Percentiles rank a stretch among this genome's conserved stretches.
Evolutionary conservation across 2,888 invertebrate species (phyloP).

Genomic region (Azorinus chamasolen): DNA sequence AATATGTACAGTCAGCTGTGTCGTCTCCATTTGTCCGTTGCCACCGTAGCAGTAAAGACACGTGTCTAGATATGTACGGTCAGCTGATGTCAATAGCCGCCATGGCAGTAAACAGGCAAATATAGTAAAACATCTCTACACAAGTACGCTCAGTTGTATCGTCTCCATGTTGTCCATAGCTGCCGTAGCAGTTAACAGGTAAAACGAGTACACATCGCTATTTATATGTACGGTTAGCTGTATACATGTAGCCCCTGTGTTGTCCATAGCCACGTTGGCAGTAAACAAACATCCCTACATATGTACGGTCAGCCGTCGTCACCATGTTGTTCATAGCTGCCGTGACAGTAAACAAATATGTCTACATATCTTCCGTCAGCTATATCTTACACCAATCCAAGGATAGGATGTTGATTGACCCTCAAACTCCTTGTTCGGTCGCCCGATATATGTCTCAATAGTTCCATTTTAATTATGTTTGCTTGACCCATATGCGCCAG

Average conservation of each 20-base stretch:
- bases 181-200: slow-evolving; percentile 75
- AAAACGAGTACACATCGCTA: not conserved
- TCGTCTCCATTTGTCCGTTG: slow-evolving; percentile 71
- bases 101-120: slow-evolving; percentile 74
- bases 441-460: too few relatives aligned
- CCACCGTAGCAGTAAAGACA: slow-evolving; percentile 64
- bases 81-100: slow-evolving; percentile 75
- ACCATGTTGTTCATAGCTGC: too few relatives aligned
- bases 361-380: too few relatives aligned
- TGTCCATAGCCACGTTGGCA: slow-evolving; percentile 71
- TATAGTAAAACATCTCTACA: not conserved
- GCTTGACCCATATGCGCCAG: too few relatives aligned
- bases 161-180: slow-evolving; percentile 72
- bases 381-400: too few relatives aligned
- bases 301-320: too few relatives aligned
- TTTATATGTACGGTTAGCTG: slow-evolving; percentile 69
- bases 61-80: slow-evolving; percentile 59
- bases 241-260: slow-evolving; percentile 68
- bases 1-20: slow-evolving; percentile 70
- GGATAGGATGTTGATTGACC: too few relatives aligned
- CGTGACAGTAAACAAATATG: too few relatives aligned
- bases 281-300: slow-evolving; percentile 14
- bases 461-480: too few relatives aligned
- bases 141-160: slow-evolving; percentile 71
- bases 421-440: too few relatives aligned